These are phyloP conservation scores for Cardiocondyla obscurior DNA, from an alignment of 1,140 invertebrate genomes.

Conservation along the genomic window DNA sequence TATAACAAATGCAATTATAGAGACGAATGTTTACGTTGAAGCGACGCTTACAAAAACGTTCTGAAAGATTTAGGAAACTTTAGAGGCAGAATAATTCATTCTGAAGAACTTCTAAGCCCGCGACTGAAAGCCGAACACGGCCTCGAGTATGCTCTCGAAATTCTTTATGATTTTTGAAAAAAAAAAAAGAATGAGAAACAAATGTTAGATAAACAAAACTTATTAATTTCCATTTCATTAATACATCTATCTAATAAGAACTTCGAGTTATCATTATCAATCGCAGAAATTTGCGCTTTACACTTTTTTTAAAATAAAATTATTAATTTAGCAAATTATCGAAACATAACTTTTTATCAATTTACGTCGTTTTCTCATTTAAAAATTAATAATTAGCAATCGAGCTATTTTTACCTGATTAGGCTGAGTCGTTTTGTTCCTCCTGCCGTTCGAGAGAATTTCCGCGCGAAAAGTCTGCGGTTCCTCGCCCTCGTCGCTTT, in stretches of 20 bases:
- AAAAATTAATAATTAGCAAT: background rate
- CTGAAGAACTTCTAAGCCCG: background rate
- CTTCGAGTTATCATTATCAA: background rate
- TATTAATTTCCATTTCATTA: background rate
- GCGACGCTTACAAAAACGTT: constrained; percentile 54
- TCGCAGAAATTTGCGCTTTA: background rate
- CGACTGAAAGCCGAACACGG: background rate
- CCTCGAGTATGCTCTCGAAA: constrained; percentile 36
- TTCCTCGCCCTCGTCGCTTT: constrained; percentile 89
- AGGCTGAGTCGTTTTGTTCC: constrained; percentile 75
- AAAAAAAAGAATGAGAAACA: background rate
- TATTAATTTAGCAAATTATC: background rate
- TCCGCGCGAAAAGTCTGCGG: constrained; percentile 90
- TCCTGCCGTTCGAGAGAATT: constrained; percentile 84
- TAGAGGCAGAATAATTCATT: background rate
- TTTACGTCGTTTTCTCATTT: no score
- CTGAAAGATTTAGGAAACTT: constrained; percentile 49
- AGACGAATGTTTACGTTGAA: constrained; percentile 57
- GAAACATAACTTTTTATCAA: background rate
- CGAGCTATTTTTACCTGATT: constrained; percentile 71
- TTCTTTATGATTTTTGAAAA: background rate
- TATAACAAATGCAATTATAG: constrained; percentile 53
- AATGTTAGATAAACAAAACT: background rate
- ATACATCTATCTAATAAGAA: background rate
- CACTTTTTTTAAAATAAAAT: background rate